These are phyloP conservation scores for Callorhinus ursinus DNA, from an alignment of 2,113 vertebrate genomes.

Conservation along the genomic window DNA sequence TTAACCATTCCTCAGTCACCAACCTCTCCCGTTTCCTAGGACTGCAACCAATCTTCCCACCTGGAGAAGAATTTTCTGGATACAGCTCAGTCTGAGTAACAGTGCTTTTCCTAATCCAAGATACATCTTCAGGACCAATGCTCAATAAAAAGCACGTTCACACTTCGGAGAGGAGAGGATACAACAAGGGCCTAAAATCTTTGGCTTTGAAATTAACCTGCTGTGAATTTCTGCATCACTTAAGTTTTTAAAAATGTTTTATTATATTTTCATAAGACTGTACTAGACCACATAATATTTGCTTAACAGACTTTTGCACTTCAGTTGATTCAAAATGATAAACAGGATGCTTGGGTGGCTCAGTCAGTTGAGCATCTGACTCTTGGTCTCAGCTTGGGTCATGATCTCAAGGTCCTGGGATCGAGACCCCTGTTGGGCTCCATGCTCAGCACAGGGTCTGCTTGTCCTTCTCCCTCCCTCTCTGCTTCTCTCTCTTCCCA, in stretches of 20 bases:
- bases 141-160: background rate
- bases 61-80: background rate
- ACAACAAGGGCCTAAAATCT: background rate
- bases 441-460: background rate
- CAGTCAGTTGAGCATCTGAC: background rate
- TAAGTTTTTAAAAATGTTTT: background rate
- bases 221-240: background rate
- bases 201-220: constrained; percentile 24
- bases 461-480: background rate
- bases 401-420: background rate
- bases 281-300: background rate
- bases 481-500: background rate
- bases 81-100: background rate
- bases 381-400: background rate
- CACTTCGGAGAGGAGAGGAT: background rate
- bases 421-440: background rate
- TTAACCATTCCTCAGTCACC: background rate
- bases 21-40: background rate
- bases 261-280: background rate
- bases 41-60: background rate
- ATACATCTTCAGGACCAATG: background rate
- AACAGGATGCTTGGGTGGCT: background rate
- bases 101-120: background rate
- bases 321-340: background rate
- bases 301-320: background rate